Percentiles rank a stretch among this genome's conserved stretches.
phyloP scores from a whole-genome alignment of 2,888 invertebrate genomes.

The Cataglyphis albicans region DNA sequence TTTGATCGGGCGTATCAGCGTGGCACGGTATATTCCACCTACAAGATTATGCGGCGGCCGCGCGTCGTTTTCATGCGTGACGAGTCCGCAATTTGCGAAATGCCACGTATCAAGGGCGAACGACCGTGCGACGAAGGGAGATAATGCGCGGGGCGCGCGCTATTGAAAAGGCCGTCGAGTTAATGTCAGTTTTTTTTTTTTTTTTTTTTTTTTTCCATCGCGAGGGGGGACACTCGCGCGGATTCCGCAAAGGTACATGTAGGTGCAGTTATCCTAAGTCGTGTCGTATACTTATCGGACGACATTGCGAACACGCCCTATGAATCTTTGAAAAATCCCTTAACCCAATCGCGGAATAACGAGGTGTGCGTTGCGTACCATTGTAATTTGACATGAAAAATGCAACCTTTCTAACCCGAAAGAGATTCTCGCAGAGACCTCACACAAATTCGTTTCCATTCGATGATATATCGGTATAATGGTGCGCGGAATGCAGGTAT shows the following conservation, averaged over 20 bases:
- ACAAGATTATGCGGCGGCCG: slow-evolving; percentile 74
- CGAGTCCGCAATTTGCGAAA: slow-evolving; percentile 77
- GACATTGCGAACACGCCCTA: slow-evolving; percentile 2
- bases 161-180: slow-evolving; percentile 5
- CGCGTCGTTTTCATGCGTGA: slow-evolving; percentile 72
- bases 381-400: slow-evolving; percentile 28
- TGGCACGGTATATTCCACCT: slow-evolving; percentile 72
- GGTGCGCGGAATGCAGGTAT: background rate
- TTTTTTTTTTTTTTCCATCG: slow-evolving; percentile 9
- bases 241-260: slow-evolving; percentile 19
- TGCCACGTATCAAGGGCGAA: slow-evolving; percentile 74
- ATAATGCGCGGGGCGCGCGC: slow-evolving; percentile 55
- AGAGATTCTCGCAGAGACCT: background rate
- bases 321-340: slow-evolving; percentile 30
- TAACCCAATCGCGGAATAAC: background rate
- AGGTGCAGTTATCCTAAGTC: background rate
- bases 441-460: background rate
- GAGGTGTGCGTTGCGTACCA: background rate
- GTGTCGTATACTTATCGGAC: background rate
- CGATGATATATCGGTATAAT: background rate
- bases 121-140: slow-evolving; percentile 58
- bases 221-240: slow-evolving; percentile 1
- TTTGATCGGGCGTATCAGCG: slow-evolving; percentile 68
- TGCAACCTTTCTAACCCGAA: slow-evolving; percentile 17
- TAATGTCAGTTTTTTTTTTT: slow-evolving; percentile 37